Percentiles rank a stretch among this genome's conserved stretches.
Conservation (phyloP, 2,113 vertebrate genomes). For the Hippocampus abdominalis region DNA sequence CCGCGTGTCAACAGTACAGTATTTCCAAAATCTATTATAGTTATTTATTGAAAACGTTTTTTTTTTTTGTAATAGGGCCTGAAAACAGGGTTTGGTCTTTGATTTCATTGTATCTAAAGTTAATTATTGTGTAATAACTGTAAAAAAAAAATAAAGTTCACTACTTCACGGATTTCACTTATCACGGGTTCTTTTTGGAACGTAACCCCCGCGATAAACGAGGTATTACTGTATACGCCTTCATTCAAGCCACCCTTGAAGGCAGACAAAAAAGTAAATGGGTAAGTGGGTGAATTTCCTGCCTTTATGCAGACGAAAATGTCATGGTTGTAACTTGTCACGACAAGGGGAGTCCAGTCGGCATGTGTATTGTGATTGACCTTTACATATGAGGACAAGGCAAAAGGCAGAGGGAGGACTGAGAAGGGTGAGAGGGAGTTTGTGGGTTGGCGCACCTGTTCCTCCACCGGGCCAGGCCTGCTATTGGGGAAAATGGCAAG, state of each 20-base stretch:
- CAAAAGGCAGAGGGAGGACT: slow-evolving; percentile 15
- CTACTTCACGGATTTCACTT: no score
- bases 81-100: no score
- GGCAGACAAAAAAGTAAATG: background rate
- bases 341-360: background rate
- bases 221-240: no score
- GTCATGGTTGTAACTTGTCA: background rate
- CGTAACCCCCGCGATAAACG: no score
- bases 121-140: no score
- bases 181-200: no score
- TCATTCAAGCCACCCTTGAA: background rate
- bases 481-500: slow-evolving; percentile 60
- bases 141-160: no score
- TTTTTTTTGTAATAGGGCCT: no score
- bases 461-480: slow-evolving; percentile 53
- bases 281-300: background rate
- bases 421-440: slow-evolving; percentile 14
- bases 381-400: slow-evolving; percentile 32
- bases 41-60: no score
- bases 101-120: no score
- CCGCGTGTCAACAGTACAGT: no score
- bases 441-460: slow-evolving; percentile 61
- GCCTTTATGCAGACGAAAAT: background rate
- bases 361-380: background rate
- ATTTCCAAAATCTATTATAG: no score